Conservation (phyloP, 2,113 vertebrate species). For the Amazona guildingii region DNA sequence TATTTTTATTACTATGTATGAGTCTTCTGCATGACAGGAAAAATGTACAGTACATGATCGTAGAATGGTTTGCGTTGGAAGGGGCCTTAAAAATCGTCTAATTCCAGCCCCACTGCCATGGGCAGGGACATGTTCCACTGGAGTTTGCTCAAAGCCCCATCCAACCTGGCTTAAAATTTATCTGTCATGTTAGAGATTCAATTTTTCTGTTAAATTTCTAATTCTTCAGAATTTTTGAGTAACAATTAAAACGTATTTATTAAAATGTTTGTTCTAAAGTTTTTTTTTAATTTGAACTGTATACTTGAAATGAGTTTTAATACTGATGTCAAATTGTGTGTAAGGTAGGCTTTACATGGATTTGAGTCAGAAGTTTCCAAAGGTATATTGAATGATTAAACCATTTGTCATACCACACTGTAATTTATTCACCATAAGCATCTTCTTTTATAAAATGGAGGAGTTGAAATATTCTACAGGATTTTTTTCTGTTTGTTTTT, state of each 20-base stretch:
- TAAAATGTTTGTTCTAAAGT: not conserved
- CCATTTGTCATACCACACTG: too few relatives aligned
- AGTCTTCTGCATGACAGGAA: not conserved
- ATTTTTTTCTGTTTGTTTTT: not conserved
- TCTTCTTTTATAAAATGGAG: not conserved
- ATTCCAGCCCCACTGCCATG: not conserved
- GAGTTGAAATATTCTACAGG: not conserved
- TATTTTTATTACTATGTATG: not conserved
- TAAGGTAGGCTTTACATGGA: not conserved
- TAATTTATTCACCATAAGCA: not conserved
- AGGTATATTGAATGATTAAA: not conserved
- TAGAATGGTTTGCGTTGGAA: not conserved
- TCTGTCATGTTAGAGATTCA: not conserved
- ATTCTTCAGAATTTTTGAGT: not conserved
- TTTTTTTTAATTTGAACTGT: not conserved
- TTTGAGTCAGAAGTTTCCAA: not conserved
- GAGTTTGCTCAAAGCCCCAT: not conserved
- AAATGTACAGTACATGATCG: not conserved
- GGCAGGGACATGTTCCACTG: not conserved
- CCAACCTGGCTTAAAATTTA: not conserved
- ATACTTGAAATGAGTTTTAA: not conserved
- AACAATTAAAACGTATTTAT: not conserved
- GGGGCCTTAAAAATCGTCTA: not conserved
- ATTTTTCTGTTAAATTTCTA: not conserved
- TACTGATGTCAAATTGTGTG: rapidly evolving